Conservation (phyloP, 2,113 vertebrate genomes). For the Rhinogobius similis region DNA sequence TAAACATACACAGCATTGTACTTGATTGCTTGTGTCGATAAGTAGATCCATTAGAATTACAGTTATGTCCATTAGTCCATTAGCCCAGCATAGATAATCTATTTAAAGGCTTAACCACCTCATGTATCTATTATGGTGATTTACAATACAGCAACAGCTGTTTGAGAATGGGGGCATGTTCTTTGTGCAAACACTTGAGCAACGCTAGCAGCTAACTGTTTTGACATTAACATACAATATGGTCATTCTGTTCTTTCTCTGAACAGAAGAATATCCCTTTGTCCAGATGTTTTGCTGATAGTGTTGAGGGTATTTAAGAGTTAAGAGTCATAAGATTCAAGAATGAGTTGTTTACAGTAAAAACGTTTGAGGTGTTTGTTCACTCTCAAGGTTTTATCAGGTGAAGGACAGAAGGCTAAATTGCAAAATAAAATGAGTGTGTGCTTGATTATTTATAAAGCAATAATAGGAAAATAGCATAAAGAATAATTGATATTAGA, state of each 20-base stretch:
- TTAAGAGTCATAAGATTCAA: not conserved
- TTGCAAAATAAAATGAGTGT: too few relatives aligned
- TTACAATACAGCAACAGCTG: conserved; percentile 5
- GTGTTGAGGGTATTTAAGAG: not conserved
- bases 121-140: not conserved
- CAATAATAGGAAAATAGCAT: not conserved
- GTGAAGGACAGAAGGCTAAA: not conserved
- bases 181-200: conserved; percentile 21
- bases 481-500: not conserved
- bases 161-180: not conserved
- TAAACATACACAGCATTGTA: not conserved
- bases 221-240: conserved; percentile 5
- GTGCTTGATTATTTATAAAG: not conserved
- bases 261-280: conserved; percentile 23
- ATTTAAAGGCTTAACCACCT: conserved; percentile 1
- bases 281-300: conserved; percentile 11
- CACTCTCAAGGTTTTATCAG: not conserved
- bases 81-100: not conserved
- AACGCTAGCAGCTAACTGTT: conserved; percentile 16
- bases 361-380: not conserved
- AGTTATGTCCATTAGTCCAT: not conserved
- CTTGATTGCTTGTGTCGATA: not conserved
- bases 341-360: not conserved
- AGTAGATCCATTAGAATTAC: not conserved
- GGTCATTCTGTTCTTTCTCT: not conserved